Base-by-base conservation (phyloP, 2,797 vertebrate species). In the Dipus sagitta region DNA sequence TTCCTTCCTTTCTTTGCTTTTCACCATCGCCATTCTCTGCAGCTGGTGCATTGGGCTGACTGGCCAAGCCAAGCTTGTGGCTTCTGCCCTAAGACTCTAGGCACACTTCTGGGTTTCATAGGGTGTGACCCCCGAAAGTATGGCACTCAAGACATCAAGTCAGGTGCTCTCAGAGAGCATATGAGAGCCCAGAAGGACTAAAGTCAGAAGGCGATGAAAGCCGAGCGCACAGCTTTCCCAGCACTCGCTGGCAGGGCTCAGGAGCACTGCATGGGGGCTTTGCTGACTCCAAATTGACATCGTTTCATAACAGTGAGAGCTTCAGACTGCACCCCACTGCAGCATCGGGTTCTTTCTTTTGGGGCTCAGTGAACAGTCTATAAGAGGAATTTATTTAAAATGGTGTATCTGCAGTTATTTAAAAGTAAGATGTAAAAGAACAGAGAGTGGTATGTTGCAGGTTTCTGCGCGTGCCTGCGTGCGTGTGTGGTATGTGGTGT, bases 171-270 rank as follows among this genome's bases (percentile, higher is more conserved):
- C 24, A 28, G 9, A 15, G 95, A 92, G 0, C 64, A 94, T 4
- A 6, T 67, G 0, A 95, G 24, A 82, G 79, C 94, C 42, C 21
- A 38, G 6, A 38, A 38, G 38, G 38, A 38, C 38, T 38, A 38
- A 38, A 38, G 38, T 6, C 38, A 38, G 38, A 38, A 6, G 3
- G 6, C 3, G 38, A 38, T 0, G 0, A 0, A 32, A 0, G 0
- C 0, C 0, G 0, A 0, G 0, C 0, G 4, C 1, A 15, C 0
- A 3, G 1, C 0, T 38, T 18, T 95, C 60, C 30, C 32, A 24
- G 17, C 14, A 26, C 26, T 94, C 18, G 0, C 0, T 5, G 1
- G 0, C 1, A 79, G 84, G 12, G 11, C 58, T 30, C 0, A 0
- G 93, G 71, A 3, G 52, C 52, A 2, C 0, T 9, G 6, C 0